Evolutionary conservation across 2,797 vertebrate species (phyloP), one percentile per base, ranked within the genome.

Genomic region (Chaenodraco wilsoni): DNA sequence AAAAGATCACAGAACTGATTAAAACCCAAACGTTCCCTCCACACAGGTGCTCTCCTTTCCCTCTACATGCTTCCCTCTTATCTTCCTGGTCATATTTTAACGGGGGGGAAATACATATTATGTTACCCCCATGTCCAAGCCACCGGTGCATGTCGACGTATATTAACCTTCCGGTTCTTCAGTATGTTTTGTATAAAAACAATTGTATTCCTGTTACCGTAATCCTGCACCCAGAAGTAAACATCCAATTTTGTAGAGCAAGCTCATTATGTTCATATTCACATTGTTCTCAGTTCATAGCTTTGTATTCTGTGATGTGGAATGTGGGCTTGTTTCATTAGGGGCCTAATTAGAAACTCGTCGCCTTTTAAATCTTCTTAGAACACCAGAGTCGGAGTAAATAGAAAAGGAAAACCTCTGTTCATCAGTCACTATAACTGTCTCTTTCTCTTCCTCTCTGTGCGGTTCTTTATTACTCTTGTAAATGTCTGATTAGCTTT

Each of bases 301-400:
- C 58, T 76, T 72, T 63, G 62, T 84, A 54, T 70, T 75, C 19
- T 65, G 67, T 41, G 68, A 83, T 62, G 75, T 61, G 57, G 74
- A 83, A 83, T 31, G 69, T 75, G 48, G 33, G 37, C 74, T 62
- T 45, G 63, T 88, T 88, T 88, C 74, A 80, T 86, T 84, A 68
- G 72, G 76, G 66, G 79, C 65, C 70, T 88, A 88, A 90, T 90
- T 87, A 88, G 73, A 81, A 87, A 78, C 74, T 27, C 9, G 66
- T 65, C 23, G 33, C 76, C 83, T 84, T 85, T 69, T 70, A 83
- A 77, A 72, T 68, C 66, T 69, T 79, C 43, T 75, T 41, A 12
- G 63, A 72, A 80, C 78, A 54, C 49, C 48, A 27, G 37, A 69
- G 62, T 71, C 40, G 37, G 19, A 27, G 73, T 68, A 74, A 84